Evolutionary conservation across 2,888 invertebrate species (phyloP).

Genomic region (Noctua comes): DNA sequence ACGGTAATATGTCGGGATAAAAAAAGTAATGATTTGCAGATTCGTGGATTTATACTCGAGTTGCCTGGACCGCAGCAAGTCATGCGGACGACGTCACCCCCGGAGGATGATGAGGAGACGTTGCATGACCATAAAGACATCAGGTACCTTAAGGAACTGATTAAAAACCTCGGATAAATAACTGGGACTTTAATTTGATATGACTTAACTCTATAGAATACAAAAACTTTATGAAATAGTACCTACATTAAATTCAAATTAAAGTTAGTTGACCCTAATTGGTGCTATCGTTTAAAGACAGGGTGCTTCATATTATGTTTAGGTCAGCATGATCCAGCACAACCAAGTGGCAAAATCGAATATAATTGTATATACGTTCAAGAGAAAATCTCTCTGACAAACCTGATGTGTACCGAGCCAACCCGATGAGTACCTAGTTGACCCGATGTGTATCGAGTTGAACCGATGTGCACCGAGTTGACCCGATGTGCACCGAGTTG

Average conservation of each 20-base stretch:
- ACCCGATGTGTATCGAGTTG: neutral
- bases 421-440: too few relatives aligned
- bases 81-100: slow-evolving; percentile 58
- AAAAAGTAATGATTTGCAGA: slow-evolving; percentile 64
- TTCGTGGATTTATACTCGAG: slow-evolving; percentile 76
- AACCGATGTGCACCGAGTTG: too few relatives aligned
- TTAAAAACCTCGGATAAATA: slow-evolving; percentile 85
- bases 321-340: neutral
- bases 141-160: slow-evolving; percentile 81
- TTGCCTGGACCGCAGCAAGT: slow-evolving; percentile 71
- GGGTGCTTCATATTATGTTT: too few relatives aligned
- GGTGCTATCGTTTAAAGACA: neutral
- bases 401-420: neutral
- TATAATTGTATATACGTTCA: too few relatives aligned
- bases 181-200: slow-evolving; percentile 49
- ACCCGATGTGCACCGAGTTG: neutral
- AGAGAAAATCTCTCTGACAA: too few relatives aligned
- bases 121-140: slow-evolving; percentile 81
- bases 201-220: neutral
- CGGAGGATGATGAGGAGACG: slow-evolving; percentile 76
- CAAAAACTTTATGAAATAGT: neutral
- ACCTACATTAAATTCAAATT: too few relatives aligned
- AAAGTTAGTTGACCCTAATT: neutral
- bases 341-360: neutral
- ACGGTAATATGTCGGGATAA: neutral